Percentiles rank a stretch among this genome's conserved stretches.
phyloP scores from a whole-genome alignment of 1,140 invertebrate species.

The Hermetia illucens region DNA sequence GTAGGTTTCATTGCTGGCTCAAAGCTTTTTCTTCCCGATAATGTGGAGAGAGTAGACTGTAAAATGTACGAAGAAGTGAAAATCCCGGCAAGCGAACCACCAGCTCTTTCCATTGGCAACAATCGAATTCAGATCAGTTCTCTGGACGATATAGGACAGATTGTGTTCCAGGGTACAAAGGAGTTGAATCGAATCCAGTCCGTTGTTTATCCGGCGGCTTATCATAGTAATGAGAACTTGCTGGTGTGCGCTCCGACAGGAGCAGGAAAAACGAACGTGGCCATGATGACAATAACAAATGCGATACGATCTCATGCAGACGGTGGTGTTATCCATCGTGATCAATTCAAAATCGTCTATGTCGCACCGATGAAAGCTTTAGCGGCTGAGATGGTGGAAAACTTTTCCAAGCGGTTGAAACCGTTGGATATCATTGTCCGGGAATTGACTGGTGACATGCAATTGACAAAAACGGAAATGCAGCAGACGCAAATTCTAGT shows the following conservation, averaged over 20 bases:
- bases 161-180: conserved; percentile 76
- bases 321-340: conserved; percentile 64
- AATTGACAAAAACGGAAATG: conserved; percentile 89
- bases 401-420: conserved; percentile 70
- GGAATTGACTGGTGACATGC: conserved; percentile 97
- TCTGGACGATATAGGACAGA: conserved; percentile 73
- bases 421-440: conserved; percentile 52
- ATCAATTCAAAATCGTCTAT: conserved; percentile 98
- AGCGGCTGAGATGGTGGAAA: conserved; percentile 94
- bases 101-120: conserved; percentile 49
- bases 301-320: conserved; percentile 77
- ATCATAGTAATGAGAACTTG: conserved; percentile 93
- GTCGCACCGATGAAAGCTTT: conserved; percentile 99
- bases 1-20: conserved; percentile 64
- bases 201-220: conserved; percentile 89
- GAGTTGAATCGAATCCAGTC: conserved; percentile 89
- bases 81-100: conserved; percentile 61
- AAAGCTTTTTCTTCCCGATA: conserved; percentile 68
- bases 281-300: conserved; percentile 82
- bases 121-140: conserved; percentile 51
- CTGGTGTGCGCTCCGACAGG: conserved; percentile 93
- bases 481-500: conserved; percentile 94
- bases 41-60: conserved; percentile 51
- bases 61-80: conserved; percentile 73
- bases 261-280: conserved; percentile 97